Base-by-base conservation (phyloP, 2,113 vertebrate genomes). In the Aviceda subcristata region DNA sequence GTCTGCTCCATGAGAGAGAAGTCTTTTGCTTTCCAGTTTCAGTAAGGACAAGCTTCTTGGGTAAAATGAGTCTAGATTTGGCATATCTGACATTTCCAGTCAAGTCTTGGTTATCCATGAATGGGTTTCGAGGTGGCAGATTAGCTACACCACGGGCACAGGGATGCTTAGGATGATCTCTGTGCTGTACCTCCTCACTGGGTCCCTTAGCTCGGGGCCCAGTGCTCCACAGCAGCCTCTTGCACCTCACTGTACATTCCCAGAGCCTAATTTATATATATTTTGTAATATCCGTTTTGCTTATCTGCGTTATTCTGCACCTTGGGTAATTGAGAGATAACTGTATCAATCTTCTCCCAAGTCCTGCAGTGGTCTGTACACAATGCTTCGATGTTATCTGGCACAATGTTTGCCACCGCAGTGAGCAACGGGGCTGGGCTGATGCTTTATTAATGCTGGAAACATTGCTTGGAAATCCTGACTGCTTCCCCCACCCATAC, bases 131-230 rank as follows among this genome's bases (percentile, higher is more conserved):
- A 73, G 62, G 69, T 41, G 17, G 41, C 2, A 7, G 32, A 20
- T 81, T 36, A 69, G 30, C 50, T 32, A 2, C 18, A 7, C 20
- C 9, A 2, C 0, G 0, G 51, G 17, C 39, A 9, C 0, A 19
- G 62, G 32, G 75, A 9, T 69, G 68, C 48, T 79, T 4, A 11
- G 67, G 63, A 7, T 16, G 32, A 11, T 74, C 27, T 48, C 3
- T 0, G 3, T 60, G 63, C 64, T 30, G 11, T 39, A 39, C 29
- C 10, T 55, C 36, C 62, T 27, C 0, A 0, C 46, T n/a, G 63
- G 15, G 10, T 24, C 68, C 39, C 45, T 71, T 13, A 10, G 34
- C 79, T 62, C 18, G 23, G 71, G 27, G 20, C 60, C 80, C 59
- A 17, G 64, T 6, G 57, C 30, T 81, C 46, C 51, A 9, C 78